Percentiles rank a stretch among this genome's conserved stretches.
Evolutionary conservation across 2,888 invertebrate species (phyloP).

Genomic region (Cephus runcator): DNA sequence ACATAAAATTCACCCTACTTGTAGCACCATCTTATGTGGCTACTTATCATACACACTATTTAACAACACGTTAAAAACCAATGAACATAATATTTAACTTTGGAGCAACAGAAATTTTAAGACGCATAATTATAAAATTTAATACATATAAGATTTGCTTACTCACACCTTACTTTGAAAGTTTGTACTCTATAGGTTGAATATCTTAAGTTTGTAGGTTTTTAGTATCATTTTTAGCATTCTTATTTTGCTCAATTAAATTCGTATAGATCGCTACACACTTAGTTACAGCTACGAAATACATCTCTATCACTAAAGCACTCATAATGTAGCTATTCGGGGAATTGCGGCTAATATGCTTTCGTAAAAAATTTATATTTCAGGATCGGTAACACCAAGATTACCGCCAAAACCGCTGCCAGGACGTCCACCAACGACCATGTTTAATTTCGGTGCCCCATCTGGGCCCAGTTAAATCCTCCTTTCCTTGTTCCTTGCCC

Average conservation of each 20-base stretch:
- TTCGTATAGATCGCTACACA: not conserved
- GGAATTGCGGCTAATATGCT: no score
- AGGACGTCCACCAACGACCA: constrained; percentile 59
- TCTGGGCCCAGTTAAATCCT: constrained; percentile 58
- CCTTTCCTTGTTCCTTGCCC: constrained; percentile 25
- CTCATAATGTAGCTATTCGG: no score
- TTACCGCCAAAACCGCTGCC: constrained; percentile 62
- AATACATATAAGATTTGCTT: no score
- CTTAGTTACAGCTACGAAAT: not conserved
- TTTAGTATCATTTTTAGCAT: no score
- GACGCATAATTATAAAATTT: no score
- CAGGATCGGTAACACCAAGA: constrained; percentile 61
- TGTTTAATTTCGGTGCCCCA: constrained; percentile 63
- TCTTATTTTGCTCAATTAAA: not conserved
- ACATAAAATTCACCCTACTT: not conserved
- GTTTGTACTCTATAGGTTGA: no score
- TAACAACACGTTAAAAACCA: no score
- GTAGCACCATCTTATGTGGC: not conserved
- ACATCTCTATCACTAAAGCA: no score
- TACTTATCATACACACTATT: not conserved
- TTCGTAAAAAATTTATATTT: not conserved
- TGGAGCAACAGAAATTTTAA: no score
- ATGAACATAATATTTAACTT: no score
- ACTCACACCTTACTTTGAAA: no score
- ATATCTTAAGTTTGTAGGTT: no score